Evolutionary conservation across 2,888 invertebrate genomes (phyloP).

Genomic region (Cabera pusaria): DNA sequence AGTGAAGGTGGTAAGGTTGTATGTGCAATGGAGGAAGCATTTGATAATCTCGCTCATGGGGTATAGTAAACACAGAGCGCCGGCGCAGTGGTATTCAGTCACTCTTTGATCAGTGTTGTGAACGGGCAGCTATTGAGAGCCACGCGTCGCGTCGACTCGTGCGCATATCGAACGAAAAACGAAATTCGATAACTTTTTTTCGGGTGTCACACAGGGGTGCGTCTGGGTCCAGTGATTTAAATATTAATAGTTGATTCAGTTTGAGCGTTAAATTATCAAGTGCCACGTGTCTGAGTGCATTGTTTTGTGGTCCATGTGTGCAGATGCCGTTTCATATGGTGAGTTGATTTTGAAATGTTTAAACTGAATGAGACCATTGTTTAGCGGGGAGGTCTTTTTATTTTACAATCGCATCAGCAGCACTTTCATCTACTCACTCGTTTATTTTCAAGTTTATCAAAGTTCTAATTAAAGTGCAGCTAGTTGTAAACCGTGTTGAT

Average conservation of each 20-base stretch:
- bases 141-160: conserved; percentile 56
- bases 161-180: conserved; percentile 60
- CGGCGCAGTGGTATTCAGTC: conserved; percentile 58
- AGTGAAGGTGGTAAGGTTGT: conserved; percentile 32
- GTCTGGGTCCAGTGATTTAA: conserved; percentile 56
- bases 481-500: conserved; percentile 53
- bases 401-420: conserved; percentile 51
- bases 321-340: conserved; percentile 74
- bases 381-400: conserved; percentile 58
- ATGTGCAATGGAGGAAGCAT: conserved; percentile 45
- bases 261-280: conserved; percentile 34
- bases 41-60: conserved; percentile 69
- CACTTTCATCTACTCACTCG: conserved; percentile 60
- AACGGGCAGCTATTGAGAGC: conserved; percentile 59
- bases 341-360: conserved; percentile 58
- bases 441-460: conserved; percentile 60
- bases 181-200: conserved; percentile 49
- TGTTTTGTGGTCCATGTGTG: conserved; percentile 53
- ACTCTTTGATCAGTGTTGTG: conserved; percentile 61
- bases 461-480: conserved; percentile 67
- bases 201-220: conserved; percentile 62
- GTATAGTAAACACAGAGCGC: conserved; percentile 73
- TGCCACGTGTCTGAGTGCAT: conserved; percentile 49
- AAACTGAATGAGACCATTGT: conserved; percentile 69
- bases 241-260: conserved; percentile 36